Evolutionary conservation across 2,888 invertebrate genomes (phyloP).

Genomic region (Aleiodes leptofemur): DNA sequence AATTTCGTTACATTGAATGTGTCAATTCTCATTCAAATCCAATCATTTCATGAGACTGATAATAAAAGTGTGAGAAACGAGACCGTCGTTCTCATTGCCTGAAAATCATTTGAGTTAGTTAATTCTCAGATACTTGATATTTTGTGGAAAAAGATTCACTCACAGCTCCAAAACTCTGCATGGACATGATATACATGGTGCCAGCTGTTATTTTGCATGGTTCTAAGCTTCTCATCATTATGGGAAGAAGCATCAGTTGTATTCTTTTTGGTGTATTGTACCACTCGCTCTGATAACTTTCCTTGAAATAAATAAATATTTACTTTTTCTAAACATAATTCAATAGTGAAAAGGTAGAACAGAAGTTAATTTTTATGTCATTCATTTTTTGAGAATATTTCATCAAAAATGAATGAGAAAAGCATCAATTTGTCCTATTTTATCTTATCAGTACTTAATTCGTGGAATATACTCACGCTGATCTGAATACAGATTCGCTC

Average conservation of each 20-base stretch:
- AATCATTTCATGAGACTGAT: slow-evolving; percentile 47
- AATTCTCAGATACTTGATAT: not conserved
- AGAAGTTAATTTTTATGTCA: not conserved
- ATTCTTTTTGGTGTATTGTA: slow-evolving; percentile 44
- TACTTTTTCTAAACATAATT: not conserved
- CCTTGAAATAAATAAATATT: not conserved
- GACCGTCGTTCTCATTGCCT: slow-evolving; percentile 47
- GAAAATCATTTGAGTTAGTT: not conserved
- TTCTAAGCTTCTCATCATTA: slow-evolving; percentile 47
- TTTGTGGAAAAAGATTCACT: not conserved
- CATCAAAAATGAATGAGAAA: not conserved
- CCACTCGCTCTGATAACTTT: slow-evolving; percentile 51
- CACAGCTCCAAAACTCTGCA: slow-evolving; percentile 51
- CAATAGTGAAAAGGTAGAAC: not conserved
- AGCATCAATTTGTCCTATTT: not conserved
- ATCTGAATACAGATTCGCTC: slow-evolving; percentile 42
- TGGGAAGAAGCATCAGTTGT: slow-evolving; percentile 44
- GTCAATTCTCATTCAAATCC: too few species aligned
- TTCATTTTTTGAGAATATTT: too few species aligned
- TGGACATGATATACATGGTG: slow-evolving; percentile 47
- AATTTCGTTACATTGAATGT: too few species aligned
- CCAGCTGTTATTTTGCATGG: slow-evolving; percentile 51
- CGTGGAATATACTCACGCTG: slow-evolving; percentile 41
- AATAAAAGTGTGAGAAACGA: slow-evolving; percentile 55
- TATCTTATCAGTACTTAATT: not conserved